Percentiles rank a stretch among this genome's conserved stretches.
phyloP scores from a whole-genome alignment of 2,797 vertebrate species.

The Sebastes cheni region DNA sequence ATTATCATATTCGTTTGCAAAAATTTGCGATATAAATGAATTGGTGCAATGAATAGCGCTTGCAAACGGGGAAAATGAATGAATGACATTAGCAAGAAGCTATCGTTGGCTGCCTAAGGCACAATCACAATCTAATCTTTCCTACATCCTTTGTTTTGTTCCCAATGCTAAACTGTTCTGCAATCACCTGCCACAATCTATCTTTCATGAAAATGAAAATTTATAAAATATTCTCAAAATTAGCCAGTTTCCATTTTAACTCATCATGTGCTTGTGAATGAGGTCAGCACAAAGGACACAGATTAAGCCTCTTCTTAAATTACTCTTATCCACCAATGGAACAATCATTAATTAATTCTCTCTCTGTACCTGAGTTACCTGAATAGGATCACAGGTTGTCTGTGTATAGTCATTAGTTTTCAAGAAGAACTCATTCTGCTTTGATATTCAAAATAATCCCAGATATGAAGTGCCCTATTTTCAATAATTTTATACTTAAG shows the following conservation, averaged over 20 bases:
- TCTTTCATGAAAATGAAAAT: neutral
- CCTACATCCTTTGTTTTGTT: too few relatives aligned
- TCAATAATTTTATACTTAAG: neutral
- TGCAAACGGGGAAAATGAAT: too few relatives aligned
- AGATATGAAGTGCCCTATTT: neutral
- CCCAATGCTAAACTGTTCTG: too few relatives aligned
- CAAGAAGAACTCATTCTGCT: conserved; percentile 2
- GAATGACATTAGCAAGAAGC: too few relatives aligned
- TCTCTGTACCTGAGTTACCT: neutral
- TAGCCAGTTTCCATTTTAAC: neutral
- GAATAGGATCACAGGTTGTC: neutral
- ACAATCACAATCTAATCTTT: too few relatives aligned
- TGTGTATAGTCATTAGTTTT: neutral
- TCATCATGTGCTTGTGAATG: neutral
- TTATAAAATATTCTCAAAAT: neutral
- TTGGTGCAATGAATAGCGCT: too few relatives aligned
- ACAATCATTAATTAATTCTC: neutral
- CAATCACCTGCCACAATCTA: too few relatives aligned
- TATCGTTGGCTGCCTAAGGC: too few relatives aligned
- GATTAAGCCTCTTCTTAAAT: neutral
- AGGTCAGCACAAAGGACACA: neutral
- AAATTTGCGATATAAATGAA: too few relatives aligned
- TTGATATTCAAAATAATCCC: conserved; percentile 6
- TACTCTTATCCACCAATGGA: neutral
- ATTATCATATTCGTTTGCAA: too few relatives aligned